Evolutionary conservation across 1,140 invertebrate genomes (phyloP), one percentile per base, ranked within the genome.

Genomic region (Capitella teleta): DNA sequence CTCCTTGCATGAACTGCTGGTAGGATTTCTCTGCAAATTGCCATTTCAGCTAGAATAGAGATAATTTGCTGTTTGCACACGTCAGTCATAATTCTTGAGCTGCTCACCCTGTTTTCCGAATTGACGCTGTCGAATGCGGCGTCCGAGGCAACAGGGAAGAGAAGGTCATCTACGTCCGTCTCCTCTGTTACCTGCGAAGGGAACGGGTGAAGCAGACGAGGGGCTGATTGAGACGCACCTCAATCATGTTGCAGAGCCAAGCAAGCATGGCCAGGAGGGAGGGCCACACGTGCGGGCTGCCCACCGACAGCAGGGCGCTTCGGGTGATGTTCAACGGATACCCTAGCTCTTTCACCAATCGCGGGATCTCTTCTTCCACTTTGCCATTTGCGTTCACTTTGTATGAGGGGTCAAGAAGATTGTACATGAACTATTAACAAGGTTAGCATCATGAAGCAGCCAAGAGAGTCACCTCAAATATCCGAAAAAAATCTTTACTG

Each of bases 201-300:
- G n/a, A n/a, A n/a, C n/a, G n/a, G n/a, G n/a, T n/a, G n/a, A n/a
- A n/a, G n/a, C n/a, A n/a, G n/a, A n/a, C n/a, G n/a, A n/a, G n/a
- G n/a, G n/a, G n/a, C n/a, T n/a, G n/a, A n/a, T 32, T 32, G 8
- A 32, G 2, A 19, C 52, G 5, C 56, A 69, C 67, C 60, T 64
- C 52, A n/a, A 67, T 57, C 3, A 58, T 34, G 6, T 66, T 61
- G 12, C 61, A 42, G 10, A 70, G 52, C 60, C 62, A 70, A 23
- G 45, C 42, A 4, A 70, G 57, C 16, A 62, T 66, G 8, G 56
- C 62, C 30, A 68, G 42, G 8, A 70, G 44, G 34, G 55, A 23
- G 1, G 67, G 67, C 67, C 67, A 70, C 6, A 60, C 63, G 49
- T 68, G 67, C 16, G 62, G 63, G 25, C 55, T 61, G 12, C 66